phyloP scores from a whole-genome alignment of 2,113 vertebrate genomes.

The Ammodytes dubius region DNA sequence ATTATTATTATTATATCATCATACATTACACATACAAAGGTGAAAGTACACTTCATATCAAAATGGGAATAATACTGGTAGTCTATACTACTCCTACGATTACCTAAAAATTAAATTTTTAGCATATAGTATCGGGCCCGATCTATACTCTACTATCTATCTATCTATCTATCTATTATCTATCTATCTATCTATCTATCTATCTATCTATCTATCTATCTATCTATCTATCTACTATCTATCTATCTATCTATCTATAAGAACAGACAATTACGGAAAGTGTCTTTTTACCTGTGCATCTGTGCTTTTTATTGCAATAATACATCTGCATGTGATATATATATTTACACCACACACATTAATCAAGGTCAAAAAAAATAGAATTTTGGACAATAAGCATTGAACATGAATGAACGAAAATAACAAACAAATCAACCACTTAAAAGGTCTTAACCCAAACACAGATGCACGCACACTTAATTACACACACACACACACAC shows the following conservation, averaged over 20 bases:
- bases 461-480: slow-evolving; percentile 12
- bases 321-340: slow-evolving; percentile 74
- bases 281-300: slow-evolving; percentile 64
- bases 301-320: slow-evolving; percentile 82
- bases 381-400: slow-evolving; percentile 66
- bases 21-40: no score
- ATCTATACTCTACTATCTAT: no score
- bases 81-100: no score
- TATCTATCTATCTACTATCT: not conserved
- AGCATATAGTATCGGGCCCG: no score
- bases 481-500: slow-evolving; percentile 27
- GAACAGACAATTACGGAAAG: not conserved
- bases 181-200: no score
- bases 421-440: slow-evolving; percentile 51
- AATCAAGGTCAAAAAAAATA: slow-evolving; percentile 61
- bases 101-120: no score
- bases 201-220: no score
- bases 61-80: no score
- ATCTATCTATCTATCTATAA: slow-evolving; percentile 3
- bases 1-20: no score
- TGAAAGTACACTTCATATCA: no score
- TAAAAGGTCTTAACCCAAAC: slow-evolving; percentile 25
- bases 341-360: slow-evolving; percentile 48
- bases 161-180: no score
- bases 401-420: slow-evolving; percentile 49